phyloP scores from a whole-genome alignment of 2,888 invertebrate species.

The Limenitis camilla region DNA sequence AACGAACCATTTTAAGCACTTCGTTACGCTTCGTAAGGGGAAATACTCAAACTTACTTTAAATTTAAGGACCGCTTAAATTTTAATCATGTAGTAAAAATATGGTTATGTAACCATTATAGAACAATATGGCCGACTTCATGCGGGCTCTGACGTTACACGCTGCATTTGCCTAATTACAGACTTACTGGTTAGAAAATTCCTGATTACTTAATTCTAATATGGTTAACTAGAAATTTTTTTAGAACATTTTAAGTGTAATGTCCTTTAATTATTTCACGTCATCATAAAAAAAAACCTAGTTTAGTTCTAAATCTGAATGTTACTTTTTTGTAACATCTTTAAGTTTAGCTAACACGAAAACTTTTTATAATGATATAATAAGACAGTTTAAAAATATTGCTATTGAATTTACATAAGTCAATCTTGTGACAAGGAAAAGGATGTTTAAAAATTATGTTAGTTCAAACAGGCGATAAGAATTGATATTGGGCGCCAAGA shows the following conservation, averaged over 20 bases:
- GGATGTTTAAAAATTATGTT: conserved; percentile 58
- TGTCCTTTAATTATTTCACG: no score
- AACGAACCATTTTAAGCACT: conserved; percentile 40
- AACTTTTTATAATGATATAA: no score
- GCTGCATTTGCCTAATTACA: conserved; percentile 71
- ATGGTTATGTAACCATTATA: conserved; percentile 69
- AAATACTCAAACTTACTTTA: conserved; percentile 56
- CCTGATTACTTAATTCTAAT: conserved; percentile 46
- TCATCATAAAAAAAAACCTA: no score
- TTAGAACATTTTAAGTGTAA: no score
- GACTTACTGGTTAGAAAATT: conserved; percentile 64
- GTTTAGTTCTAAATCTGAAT: no score
- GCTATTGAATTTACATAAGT: conserved; percentile 66
- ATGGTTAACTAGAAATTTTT: no score
- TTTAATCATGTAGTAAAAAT: conserved; percentile 72
- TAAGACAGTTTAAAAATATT: conserved; percentile 62
- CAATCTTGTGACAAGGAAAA: conserved; percentile 51
- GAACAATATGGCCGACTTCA: conserved; percentile 50
- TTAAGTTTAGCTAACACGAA: no score
- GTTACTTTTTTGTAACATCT: no score
- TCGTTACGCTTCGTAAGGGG: conserved; percentile 52
- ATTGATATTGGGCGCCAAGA: conserved; percentile 50
- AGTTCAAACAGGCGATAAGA: conserved; percentile 45
- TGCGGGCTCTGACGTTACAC: conserved; percentile 49
- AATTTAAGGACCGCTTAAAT: conserved; percentile 69